Evolutionary conservation across 2,797 vertebrate genomes (phyloP), one percentile per base, ranked within the genome.

Genomic region (Halcyon leucocephala): DNA sequence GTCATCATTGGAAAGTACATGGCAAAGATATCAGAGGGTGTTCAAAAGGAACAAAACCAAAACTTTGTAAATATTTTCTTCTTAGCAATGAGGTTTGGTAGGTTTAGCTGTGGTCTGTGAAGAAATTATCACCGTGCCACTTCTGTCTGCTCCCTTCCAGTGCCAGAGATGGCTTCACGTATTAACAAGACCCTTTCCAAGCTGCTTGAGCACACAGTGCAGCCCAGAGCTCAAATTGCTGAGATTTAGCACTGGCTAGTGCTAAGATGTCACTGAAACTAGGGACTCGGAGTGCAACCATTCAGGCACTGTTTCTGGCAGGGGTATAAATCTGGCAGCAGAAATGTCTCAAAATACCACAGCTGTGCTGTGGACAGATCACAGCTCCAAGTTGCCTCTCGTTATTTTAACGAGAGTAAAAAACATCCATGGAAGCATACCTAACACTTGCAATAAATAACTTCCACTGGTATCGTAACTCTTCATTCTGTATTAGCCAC

Each of bases 1-100:
- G 94, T 97, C 94, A 97, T 96, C 90, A 41, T 37, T 95, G 96
- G 95, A 97, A 97, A 97, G 94, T 97, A 96, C 96, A 96, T 94
- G 97, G 97, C 93, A 97, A 94, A 96, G 90, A 95, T 96, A 97
- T 84, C 91, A 94, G 81, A 90, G 91, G n/a, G 92, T 71, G 76
- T 94, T 97, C 95, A 92, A 84, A 93, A 90, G 57, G 67, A 93
- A 97, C 94, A 94, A 96, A 96, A 97, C 89, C 74, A 95, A 94
- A 94, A 89, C 65, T 77, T 74, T 21, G 55, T 95, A 93, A 97
- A 93, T 82, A 95, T 82, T 94, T 92, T 18, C 86, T 82, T 93
- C 90, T 95, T 41, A 91, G 90, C 81, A 55, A 60, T 4, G 51
- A 94, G 73, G 77, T n/a, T 92, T 54, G 77, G 86, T 95, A 91